Evolutionary conservation across 2,888 invertebrate species (phyloP), one percentile per base, ranked within the genome.

Genomic region (Oeneis ivallda): DNA sequence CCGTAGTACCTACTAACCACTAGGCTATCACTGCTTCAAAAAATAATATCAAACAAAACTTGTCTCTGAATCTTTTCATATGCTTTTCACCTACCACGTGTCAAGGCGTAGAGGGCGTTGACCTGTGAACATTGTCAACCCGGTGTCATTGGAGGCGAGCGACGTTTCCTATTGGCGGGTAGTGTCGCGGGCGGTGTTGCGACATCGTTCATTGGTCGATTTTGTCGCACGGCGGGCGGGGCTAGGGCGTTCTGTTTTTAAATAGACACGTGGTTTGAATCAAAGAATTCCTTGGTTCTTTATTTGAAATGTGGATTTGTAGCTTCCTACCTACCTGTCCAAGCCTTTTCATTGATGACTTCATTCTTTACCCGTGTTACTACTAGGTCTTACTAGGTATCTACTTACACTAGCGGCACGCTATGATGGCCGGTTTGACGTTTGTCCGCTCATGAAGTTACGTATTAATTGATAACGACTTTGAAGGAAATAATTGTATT

Each of bases 61-160:
- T 26, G 15, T 1, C 13, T 26, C 37, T 49, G 17, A 69, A 69
- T 82, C 47, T 67, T 62, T 70, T 61, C 57, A n/a, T n/a, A n/a
- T n/a, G n/a, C n/a, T n/a, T n/a, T n/a, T n/a, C n/a, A 74, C 76
- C 74, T 77, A 78, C 81, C 82, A 82, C 78, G 80, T 80, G 79
- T 77, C 79, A 65, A 87, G 89, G 88, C 87, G 89, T 85, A 79
- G 80, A 87, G 87, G 90, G 88, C 87, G 89, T 85, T 80, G 80
- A 87, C 86, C 82, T 77, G 72, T 9, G 66, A 73, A 70, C 74
- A 79, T 78, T 90, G 91, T 92, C 90, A 89, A 86, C 87, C 79
- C 79, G 76, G 81, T 89, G 91, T 91, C 91, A 89, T 87, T 92
- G 91, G 91, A 79, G 74, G 80, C 78, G 71, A 70, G 77, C 84